phyloP scores from a whole-genome alignment of 2,113 vertebrate genomes.

The Paedocypris sp. region DNA sequence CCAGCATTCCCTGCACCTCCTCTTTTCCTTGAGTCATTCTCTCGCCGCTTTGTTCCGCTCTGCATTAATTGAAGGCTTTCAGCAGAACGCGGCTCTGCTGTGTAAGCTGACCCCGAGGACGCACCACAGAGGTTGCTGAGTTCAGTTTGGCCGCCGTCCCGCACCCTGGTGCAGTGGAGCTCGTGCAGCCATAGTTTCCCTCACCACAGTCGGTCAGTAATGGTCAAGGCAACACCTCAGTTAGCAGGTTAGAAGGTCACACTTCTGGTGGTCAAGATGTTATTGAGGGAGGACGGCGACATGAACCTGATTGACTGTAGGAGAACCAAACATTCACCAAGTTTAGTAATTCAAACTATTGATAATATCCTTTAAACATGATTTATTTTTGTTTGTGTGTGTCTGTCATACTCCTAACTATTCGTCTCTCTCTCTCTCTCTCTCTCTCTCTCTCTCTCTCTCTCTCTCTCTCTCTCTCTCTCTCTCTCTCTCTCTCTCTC shows the following conservation, averaged over 20 bases:
- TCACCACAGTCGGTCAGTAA: slow-evolving; percentile 17
- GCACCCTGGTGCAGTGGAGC: slow-evolving; percentile 41
- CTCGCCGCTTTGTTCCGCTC: background rate
- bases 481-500: too few relatives aligned
- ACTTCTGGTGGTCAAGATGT: background rate
- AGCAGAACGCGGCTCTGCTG: slow-evolving; percentile 50
- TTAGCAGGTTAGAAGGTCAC: slow-evolving; percentile 20
- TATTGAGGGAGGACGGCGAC: too few relatives aligned
- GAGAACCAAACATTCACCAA: too few relatives aligned
- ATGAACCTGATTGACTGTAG: too few relatives aligned
- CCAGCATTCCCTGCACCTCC: slow-evolving; percentile 46
- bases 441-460: too few relatives aligned
- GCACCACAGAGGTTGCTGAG: slow-evolving; percentile 44
- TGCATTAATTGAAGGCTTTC: slow-evolving; percentile 43
- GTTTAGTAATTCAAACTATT: too few relatives aligned
- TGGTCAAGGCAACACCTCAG: slow-evolving; percentile 4
- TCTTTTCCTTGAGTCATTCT: slow-evolving; percentile 11
- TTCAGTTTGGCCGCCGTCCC: slow-evolving; percentile 53
- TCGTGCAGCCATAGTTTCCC: background rate
- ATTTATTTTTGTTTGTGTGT: too few relatives aligned
- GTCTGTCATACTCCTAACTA: too few relatives aligned
- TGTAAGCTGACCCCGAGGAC: slow-evolving; percentile 46
- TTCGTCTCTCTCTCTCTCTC: too few relatives aligned
- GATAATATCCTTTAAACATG: too few relatives aligned
- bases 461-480: too few relatives aligned